phyloP scores from a whole-genome alignment of 2,797 vertebrate species.

The Eurystomus glaucurus region DNA sequence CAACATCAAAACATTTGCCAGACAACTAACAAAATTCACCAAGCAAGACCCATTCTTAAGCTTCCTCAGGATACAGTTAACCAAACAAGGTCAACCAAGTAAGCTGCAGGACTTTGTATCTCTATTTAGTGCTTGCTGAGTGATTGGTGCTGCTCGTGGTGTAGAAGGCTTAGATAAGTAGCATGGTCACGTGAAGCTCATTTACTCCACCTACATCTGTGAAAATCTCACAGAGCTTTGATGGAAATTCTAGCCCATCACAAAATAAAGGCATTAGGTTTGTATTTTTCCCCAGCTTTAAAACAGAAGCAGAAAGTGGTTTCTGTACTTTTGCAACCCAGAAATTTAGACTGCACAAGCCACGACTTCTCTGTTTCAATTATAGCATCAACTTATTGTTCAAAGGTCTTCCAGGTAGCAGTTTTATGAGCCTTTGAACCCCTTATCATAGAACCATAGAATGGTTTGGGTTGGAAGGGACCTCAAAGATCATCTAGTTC shows the following conservation, averaged over 20 bases:
- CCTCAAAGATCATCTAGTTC: no score
- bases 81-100: neutral
- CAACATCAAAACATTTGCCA: neutral
- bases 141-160: neutral
- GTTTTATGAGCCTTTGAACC: neutral
- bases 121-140: fast-evolving
- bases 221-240: neutral
- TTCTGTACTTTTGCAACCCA: neutral
- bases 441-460: no score
- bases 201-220: neutral
- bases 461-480: no score
- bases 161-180: neutral
- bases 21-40: neutral
- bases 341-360: neutral
- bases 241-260: neutral
- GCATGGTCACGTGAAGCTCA: neutral
- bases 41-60: neutral
- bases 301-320: neutral
- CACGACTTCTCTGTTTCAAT: neutral
- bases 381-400: neutral
- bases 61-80: neutral
- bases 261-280: neutral
- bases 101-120: neutral
- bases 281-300: neutral
- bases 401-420: neutral